These are phyloP conservation scores for Tiliqua scincoides DNA, from an alignment of 2,113 vertebrate species.

Conservation along the genomic window DNA sequence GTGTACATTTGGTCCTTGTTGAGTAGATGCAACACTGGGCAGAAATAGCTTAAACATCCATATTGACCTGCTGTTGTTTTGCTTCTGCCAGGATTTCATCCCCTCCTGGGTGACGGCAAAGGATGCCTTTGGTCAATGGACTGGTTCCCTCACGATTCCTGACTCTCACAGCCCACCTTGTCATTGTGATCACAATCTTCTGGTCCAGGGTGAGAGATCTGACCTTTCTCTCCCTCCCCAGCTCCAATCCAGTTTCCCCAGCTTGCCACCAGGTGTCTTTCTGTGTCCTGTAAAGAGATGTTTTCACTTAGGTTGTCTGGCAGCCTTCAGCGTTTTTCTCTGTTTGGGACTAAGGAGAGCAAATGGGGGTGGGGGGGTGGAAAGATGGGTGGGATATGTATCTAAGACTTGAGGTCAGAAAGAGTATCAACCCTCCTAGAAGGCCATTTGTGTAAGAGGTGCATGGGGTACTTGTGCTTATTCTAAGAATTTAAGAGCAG, in stretches of 20 bases:
- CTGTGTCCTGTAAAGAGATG: background rate
- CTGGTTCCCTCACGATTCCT: conserved; percentile 88
- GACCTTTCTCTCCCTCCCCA: no score
- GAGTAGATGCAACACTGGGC: no score
- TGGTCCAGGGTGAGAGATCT: conserved; percentile 86
- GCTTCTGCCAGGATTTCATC: background rate
- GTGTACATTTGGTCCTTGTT: no score
- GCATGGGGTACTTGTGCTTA: no score
- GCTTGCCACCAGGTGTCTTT: no score
- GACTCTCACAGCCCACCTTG: conserved; percentile 85
- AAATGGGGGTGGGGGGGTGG: background rate
- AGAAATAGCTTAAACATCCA: background rate
- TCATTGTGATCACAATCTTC: conserved; percentile 90
- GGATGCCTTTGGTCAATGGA: conserved; percentile 80
- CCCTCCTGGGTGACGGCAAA: background rate
- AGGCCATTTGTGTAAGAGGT: no score
- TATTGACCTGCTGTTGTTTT: background rate
- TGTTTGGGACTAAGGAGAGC: background rate
- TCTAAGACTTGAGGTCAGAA: background rate
- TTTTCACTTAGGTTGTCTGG: background rate
- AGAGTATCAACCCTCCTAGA: background rate
- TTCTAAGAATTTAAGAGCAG: no score
- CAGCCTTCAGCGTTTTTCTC: background rate
- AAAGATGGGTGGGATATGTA: background rate
- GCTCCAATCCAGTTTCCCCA: no score